These are phyloP conservation scores for Trididemnum miniatum DNA, from an alignment of 23 tunicate genomes.

Conservation along the genomic window DNA sequence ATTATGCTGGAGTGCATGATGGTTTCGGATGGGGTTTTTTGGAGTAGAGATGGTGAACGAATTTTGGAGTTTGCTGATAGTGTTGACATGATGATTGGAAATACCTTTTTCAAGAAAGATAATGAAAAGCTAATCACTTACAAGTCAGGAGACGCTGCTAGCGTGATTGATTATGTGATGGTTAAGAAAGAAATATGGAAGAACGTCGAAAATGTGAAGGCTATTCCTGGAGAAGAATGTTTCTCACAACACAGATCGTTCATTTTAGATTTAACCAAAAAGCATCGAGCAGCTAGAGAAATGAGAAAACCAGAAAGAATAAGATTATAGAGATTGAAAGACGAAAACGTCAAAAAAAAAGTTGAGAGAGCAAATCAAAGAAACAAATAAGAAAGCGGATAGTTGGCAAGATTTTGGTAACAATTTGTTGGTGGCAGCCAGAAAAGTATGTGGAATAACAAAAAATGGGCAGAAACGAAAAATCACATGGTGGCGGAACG, in stretches of 20 bases:
- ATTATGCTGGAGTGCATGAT: constrained; percentile 14
- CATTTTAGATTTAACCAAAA: neutral
- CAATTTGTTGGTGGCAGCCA: too few relatives aligned
- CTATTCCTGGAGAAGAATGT: neutral
- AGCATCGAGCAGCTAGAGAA: neutral
- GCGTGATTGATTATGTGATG: constrained; percentile 1
- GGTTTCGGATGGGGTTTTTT: constrained; percentile 1
- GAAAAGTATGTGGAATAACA: too few relatives aligned
- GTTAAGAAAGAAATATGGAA: neutral
- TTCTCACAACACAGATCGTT: constrained; percentile 8
- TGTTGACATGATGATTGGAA: neutral
- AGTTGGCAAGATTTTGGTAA: too few relatives aligned
- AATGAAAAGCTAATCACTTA: neutral
- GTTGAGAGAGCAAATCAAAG: too few relatives aligned
- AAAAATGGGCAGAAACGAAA: too few relatives aligned
- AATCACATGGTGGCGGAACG: too few relatives aligned
- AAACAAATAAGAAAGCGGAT: too few relatives aligned
- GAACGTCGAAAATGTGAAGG: constrained; percentile 1
- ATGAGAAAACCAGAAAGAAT: neutral
- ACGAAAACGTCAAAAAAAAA: neutral
- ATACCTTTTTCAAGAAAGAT: neutral
- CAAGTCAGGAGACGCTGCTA: neutral
- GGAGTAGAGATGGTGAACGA: constrained; percentile 14
- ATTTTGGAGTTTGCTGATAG: constrained; percentile 14
- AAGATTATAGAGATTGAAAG: neutral